Evolutionary conservation across 1,140 invertebrate genomes (phyloP), one percentile per base, ranked within the genome.

Genomic region (Mesaphorura yosii): DNA sequence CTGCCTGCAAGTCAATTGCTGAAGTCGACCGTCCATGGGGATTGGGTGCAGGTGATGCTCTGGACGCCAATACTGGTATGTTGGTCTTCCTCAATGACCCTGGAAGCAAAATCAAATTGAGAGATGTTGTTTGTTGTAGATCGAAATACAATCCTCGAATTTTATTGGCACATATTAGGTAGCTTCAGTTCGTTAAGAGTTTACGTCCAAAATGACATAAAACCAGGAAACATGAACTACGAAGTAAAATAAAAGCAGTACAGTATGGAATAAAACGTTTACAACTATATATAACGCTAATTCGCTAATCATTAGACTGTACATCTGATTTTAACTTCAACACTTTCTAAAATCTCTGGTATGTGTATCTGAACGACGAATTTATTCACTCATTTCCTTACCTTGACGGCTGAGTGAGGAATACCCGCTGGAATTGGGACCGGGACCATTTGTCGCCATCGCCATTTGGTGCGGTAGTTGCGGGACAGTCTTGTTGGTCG

Each of bases 1-100:
- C 60, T 3, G 60, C 60, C 45, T 62, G 60, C n/a, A 62, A 41
- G 40, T 62, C 60, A 34, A 62, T 62, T 19, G 60, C 60, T 23
- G 60, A 62, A 0, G 56, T 48, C 0, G 60, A 62, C 25, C 60
- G 41, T 23, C 60, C 60, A 31, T 49, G 40, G 28, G 53, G 44
- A 2, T 31, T 48, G 4, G 59, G 34, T 53, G 41, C 53, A 4
- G 60, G 60, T n/a, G 48, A 47, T 19, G 47, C 51, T 23, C 60
- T 28, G 6, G 60, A 54, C 26, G 55, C 34, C 23, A 62, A 45
- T 28, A 62, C 54, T n/a, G 60, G 60, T 26, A 62, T 62, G 26
- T 41, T 52, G 1, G 60, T 55, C 40, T 53, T 58, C 34, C 54
- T 58, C 27, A 58, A 45, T 3, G 57, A 58, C 3, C 57, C 51